Evolutionary conservation across 2,797 vertebrate genomes (phyloP).

Genomic region (Allobates femoralis): DNA sequence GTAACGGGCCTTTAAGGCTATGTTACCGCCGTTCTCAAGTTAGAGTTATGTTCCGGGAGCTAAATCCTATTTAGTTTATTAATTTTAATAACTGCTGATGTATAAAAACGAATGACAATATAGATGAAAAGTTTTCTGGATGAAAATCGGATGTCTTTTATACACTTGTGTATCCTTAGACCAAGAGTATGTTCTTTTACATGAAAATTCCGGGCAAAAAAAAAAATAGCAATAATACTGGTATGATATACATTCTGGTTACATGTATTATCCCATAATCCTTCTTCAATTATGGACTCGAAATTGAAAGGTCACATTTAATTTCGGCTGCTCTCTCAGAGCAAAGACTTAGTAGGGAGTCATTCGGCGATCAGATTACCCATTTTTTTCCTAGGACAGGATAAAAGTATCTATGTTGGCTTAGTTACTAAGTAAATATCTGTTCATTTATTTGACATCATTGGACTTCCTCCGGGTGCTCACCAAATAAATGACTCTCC

Average conservation of each 20-base stretch:
- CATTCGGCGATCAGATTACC: conserved; percentile 14
- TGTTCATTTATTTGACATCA: conserved; percentile 49
- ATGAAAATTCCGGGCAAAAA: neutral
- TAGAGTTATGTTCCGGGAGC: too few species aligned
- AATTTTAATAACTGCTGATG: too few species aligned
- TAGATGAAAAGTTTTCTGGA: too few species aligned
- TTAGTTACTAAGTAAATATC: conserved; percentile 52
- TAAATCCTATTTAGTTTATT: too few species aligned
- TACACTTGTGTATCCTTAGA: too few species aligned
- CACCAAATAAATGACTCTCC: conserved; percentile 24
- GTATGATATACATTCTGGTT: conserved; percentile 11
- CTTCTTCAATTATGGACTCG: conserved; percentile 17
- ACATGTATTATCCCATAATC: conserved; percentile 27
- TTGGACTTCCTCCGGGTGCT: conserved; percentile 40
- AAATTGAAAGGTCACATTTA: conserved; percentile 28
- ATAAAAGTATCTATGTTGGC: conserved; percentile 44
- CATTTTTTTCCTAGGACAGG: conserved; percentile 26
- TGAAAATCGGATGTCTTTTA: too few species aligned
- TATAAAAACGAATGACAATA: too few species aligned
- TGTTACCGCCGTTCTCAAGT: too few species aligned
- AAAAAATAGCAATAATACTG: neutral
- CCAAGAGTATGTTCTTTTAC: neutral
- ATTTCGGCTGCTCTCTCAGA: conserved; percentile 30
- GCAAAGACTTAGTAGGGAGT: conserved; percentile 15
- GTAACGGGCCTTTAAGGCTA: too few species aligned